These are phyloP conservation scores for Cassiopea andromeda DNA, from an alignment of 30 jellyfish, hydroid and myxozoan species.

Conservation along the genomic window DNA sequence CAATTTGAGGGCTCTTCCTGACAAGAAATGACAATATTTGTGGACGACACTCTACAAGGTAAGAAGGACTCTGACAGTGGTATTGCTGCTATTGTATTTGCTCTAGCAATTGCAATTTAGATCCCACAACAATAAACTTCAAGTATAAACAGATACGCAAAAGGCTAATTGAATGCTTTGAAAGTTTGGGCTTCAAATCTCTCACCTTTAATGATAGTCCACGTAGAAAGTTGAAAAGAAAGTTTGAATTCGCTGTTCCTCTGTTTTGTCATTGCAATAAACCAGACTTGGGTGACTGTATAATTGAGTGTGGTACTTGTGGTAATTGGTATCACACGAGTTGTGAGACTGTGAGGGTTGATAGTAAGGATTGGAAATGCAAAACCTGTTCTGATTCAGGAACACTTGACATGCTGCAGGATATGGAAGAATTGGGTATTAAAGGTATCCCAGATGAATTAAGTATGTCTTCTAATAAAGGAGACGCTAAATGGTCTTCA, in stretches of 20 bases:
- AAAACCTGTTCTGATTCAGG: not conserved
- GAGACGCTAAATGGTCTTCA: not conserved
- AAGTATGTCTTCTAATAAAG: not conserved
- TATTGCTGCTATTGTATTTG: not conserved
- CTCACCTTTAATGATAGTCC: not conserved
- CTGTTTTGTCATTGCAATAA: conserved; percentile 3
- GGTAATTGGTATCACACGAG: conserved; percentile 14
- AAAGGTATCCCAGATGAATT: not conserved
- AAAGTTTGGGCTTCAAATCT: not conserved
- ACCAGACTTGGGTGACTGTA: not conserved
- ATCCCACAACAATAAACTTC: not conserved
- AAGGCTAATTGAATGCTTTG: not conserved
- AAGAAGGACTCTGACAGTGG: not conserved
- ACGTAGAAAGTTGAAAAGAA: not conserved
- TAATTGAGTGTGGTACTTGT: conserved; percentile 14
- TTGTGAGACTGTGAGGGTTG: not conserved
- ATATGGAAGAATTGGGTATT: not conserved
- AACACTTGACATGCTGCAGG: not conserved
- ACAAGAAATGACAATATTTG: not conserved
- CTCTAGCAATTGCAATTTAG: not conserved
- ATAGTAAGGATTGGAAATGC: not conserved
- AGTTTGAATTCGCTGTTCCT: not conserved
- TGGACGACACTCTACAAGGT: not conserved
- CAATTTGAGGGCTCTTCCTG: not conserved
- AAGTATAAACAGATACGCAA: not conserved